A percentile compares a stretch with the other conserved stretches of the same genome.
These are phyloP conservation scores for Arvicanthis niloticus DNA, from an alignment of 2,113 vertebrate genomes.

Conservation along the genomic window DNA sequence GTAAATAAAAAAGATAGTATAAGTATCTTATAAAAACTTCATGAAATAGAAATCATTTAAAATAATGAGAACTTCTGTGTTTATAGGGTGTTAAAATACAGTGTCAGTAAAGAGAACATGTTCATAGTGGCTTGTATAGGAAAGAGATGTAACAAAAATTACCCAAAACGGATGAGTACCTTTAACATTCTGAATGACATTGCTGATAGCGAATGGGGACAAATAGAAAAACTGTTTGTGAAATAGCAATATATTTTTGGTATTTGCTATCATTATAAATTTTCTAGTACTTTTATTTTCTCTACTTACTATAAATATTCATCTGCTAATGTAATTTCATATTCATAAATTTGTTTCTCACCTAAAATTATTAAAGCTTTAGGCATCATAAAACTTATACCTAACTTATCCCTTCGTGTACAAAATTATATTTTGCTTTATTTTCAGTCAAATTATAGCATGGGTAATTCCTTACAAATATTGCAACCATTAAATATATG, in stretches of 20 bases:
- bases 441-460: not conserved
- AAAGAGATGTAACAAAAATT: not conserved
- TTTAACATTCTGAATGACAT: not conserved
- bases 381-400: not conserved
- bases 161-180: not conserved
- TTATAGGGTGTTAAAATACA: not conserved
- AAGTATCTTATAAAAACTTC: slow-evolving; percentile 1
- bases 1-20: not conserved
- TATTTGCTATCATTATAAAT: not conserved
- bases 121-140: not conserved
- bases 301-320: slow-evolving; percentile 11
- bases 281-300: not conserved
- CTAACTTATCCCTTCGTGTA: not conserved
- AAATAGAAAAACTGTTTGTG: not conserved
- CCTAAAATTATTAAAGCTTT: not conserved
- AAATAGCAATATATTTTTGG: not conserved
- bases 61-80: not conserved
- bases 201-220: not conserved
- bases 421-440: not conserved
- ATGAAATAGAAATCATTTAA: not conserved
- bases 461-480: not conserved
- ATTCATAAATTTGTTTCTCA: not conserved
- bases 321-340: not conserved
- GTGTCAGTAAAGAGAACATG: not conserved
- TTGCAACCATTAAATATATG: not conserved